phyloP scores from a whole-genome alignment of 2,888 invertebrate genomes.

The Geophilus truncorum region DNA sequence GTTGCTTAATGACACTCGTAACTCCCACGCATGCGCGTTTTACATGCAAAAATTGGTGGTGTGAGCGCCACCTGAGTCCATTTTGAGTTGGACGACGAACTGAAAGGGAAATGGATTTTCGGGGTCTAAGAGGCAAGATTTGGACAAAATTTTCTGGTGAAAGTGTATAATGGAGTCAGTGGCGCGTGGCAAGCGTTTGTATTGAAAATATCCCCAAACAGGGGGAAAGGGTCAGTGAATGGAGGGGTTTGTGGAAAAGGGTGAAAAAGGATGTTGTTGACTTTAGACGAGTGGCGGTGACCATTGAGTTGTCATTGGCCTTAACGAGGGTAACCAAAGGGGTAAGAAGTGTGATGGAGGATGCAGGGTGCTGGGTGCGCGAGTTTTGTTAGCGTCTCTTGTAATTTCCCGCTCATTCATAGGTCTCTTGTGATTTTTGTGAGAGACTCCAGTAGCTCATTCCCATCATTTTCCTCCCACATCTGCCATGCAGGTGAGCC shows the following conservation, averaged over 20 bases:
- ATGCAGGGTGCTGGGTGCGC: not conserved
- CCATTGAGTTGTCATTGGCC: not conserved
- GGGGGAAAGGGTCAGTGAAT: not conserved
- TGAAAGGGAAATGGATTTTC: too few species aligned
- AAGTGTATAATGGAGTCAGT: not conserved
- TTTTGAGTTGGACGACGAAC: too few species aligned
- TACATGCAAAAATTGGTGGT: not conserved
- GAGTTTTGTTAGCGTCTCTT: constrained; percentile 2
- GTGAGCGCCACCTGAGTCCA: not conserved
- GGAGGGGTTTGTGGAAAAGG: not conserved
- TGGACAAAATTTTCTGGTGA: not conserved
- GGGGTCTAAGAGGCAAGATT: not conserved
- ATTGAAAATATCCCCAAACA: not conserved
- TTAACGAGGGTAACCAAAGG: not conserved
- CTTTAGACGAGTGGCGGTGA: not conserved
- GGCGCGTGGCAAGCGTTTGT: not conserved
- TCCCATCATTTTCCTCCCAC: constrained; percentile 5
- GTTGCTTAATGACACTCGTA: not conserved
- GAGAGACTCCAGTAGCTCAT: not conserved
- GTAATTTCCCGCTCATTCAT: not conserved
- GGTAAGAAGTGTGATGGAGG: not conserved
- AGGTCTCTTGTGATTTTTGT: constrained; percentile 5
- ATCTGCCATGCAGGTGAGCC: constrained; percentile 16
- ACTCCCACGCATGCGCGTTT: not conserved
- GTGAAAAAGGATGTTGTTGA: not conserved